These are phyloP conservation scores for Cottoperca gobio DNA, from an alignment of 2,797 vertebrate genomes.

Conservation along the genomic window DNA sequence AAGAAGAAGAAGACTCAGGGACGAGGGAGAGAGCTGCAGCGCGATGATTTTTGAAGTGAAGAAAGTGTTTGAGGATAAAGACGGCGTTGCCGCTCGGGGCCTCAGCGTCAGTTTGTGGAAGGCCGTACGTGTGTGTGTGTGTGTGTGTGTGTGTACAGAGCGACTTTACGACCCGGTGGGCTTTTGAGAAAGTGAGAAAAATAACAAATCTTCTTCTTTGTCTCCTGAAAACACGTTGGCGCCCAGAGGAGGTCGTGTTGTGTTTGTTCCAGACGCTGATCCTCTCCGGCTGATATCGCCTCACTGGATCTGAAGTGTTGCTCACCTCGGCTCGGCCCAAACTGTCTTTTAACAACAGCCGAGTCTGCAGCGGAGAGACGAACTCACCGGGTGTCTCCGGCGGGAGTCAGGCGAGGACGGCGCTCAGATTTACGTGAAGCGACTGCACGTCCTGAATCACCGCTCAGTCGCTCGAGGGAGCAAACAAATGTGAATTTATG, in stretches of 20 bases:
- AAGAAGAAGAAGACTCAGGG: no score
- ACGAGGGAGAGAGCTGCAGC: background rate
- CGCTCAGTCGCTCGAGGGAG: constrained; percentile 1
- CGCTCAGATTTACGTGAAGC: constrained; percentile 5
- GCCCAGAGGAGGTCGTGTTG: constrained; percentile 24
- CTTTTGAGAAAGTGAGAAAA: constrained; percentile 15
- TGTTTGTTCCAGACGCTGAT: constrained; percentile 13
- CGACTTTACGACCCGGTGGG: constrained; percentile 1
- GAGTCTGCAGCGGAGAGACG: constrained; percentile 4
- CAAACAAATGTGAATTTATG: constrained; percentile 39
- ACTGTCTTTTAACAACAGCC: constrained; percentile 18
- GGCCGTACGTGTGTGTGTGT: no score
- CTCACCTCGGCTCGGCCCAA: constrained; percentile 6
- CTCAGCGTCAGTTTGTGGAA: no score
- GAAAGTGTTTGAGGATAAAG: constrained; percentile 19
- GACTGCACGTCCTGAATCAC: constrained; percentile 14
- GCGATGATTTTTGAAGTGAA: constrained; percentile 26
- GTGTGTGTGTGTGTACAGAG: no score
- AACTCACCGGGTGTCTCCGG: constrained; percentile 9
- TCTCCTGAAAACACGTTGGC: no score
- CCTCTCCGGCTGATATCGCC: constrained; percentile 3
- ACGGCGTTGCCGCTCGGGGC: no score
- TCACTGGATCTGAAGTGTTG: constrained; percentile 5
- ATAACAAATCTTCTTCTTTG: constrained; percentile 1
- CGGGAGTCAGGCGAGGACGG: constrained; percentile 39